Base-by-base conservation (phyloP, 1,140 invertebrate genomes). In the Aradophagus sp. region DNA sequence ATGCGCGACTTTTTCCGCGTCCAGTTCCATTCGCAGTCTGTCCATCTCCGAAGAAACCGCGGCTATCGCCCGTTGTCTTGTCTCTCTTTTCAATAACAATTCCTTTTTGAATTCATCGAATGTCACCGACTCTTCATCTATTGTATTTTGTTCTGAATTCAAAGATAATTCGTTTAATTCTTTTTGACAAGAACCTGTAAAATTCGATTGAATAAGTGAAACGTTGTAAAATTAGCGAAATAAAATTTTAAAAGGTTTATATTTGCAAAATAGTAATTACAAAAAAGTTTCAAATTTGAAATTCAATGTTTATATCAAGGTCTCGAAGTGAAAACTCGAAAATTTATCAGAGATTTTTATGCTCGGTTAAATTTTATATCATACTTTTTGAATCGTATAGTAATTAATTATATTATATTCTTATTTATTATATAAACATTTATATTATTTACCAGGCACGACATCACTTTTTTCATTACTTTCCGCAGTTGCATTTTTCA, bases 1-100 rank as follows among this genome's bases (percentile, higher is more conserved):
- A 73, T 85, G 84, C 7, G 82, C 81, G n/a, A 78, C 76, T 32
- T 84, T 85, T 45, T 87, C 86, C 6, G 77, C 75, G 31, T 80
- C 80, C 5, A 87, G 56, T 68, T 87, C 86, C 2, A 50, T 56
- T 34, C 80, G 76, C 1, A 87, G 66, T 10, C 80, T 61, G 4
- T 86, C 84, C 82, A 87, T 85, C 58, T 87, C 85, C 0, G 80
- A 79, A 1, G 86, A 86, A 17, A 87, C 80, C 0, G 80, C 80
- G 0, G 84, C 82, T 13, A 87, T 83, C 4, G 85, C 86, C 2
- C 80, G 71, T 31, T 86, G 85, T 27, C 84, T 73, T 0, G 81
- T 80, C 67, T 86, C 85, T 5, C 85, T 71, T 44, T 84, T 86
- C 23, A 84, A 6, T 7, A 74, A 70, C 13, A 86, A 39, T 39